These are phyloP conservation scores for Prolemur simus DNA, from an alignment of 2,113 vertebrate genomes.

Conservation along the genomic window DNA sequence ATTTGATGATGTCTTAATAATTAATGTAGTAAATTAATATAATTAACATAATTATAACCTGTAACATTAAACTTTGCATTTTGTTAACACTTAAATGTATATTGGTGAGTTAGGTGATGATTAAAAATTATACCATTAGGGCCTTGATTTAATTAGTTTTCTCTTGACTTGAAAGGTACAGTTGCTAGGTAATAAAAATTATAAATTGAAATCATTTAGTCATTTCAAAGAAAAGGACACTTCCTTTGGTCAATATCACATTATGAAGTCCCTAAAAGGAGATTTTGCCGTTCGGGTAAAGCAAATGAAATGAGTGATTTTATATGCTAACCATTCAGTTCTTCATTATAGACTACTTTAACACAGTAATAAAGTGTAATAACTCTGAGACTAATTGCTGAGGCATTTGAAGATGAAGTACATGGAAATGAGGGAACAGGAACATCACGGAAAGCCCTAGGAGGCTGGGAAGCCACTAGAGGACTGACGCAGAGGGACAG, in stretches of 20 bases:
- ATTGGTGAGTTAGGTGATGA: constrained; percentile 21
- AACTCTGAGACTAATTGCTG: too few relatives aligned
- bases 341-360: not conserved
- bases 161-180: not conserved
- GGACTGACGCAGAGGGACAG: not conserved
- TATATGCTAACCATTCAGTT: not conserved
- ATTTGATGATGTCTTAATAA: constrained; percentile 19
- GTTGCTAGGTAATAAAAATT: constrained; percentile 33
- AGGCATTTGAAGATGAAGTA: not conserved
- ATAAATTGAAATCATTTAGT: not conserved
- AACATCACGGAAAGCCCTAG: fast-evolving
- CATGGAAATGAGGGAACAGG: not conserved
- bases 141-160: constrained; percentile 41
- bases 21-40: constrained; percentile 20
- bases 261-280: not conserved
- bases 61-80: constrained; percentile 30
- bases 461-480: not conserved
- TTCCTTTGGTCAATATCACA: not conserved
- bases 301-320: not conserved
- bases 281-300: not conserved
- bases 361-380: not conserved
- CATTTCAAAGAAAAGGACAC: not conserved
- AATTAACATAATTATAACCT: constrained; percentile 35
- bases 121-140: constrained; percentile 26
- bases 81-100: constrained; percentile 45